Percentiles rank a stretch among this genome's conserved stretches.
These are phyloP conservation scores for Pelodiscus sinensis DNA, from an alignment of 2,113 vertebrate species.

Conservation along the genomic window DNA sequence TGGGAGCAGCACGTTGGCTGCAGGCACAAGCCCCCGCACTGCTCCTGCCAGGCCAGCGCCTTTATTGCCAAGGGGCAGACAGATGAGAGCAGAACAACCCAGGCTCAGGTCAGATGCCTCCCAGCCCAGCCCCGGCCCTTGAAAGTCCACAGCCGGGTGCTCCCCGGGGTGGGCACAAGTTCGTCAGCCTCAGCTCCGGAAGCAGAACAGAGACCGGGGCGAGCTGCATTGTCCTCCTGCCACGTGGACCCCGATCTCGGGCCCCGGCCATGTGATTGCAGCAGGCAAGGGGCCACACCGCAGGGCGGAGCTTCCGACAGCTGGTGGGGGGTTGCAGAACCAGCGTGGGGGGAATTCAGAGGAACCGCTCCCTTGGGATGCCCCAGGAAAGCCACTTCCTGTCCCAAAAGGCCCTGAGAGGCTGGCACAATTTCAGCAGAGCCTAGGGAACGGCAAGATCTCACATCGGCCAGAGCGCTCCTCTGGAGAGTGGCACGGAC, in stretches of 20 bases:
- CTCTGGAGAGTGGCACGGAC: neutral
- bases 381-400: neutral
- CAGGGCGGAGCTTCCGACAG: neutral
- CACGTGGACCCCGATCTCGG: too few relatives aligned
- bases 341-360: neutral
- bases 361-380: neutral
- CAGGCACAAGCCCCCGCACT: neutral
- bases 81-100: neutral
- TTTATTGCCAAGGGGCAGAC: neutral
- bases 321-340: neutral
- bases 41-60: neutral
- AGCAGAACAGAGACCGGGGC: neutral
- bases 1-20: neutral
- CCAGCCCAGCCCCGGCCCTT: neutral
- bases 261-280: neutral
- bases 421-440: neutral
- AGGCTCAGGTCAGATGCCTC: neutral
- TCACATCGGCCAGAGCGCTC: neutral
- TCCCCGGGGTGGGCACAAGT: neutral
- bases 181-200: neutral
- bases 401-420: neutral
- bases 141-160: neutral
- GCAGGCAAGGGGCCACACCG: neutral
- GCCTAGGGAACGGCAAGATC: neutral
- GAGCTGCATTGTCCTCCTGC: neutral